phyloP scores from a whole-genome alignment of 2,797 vertebrate species.

The Sorex maritimensis region DNA sequence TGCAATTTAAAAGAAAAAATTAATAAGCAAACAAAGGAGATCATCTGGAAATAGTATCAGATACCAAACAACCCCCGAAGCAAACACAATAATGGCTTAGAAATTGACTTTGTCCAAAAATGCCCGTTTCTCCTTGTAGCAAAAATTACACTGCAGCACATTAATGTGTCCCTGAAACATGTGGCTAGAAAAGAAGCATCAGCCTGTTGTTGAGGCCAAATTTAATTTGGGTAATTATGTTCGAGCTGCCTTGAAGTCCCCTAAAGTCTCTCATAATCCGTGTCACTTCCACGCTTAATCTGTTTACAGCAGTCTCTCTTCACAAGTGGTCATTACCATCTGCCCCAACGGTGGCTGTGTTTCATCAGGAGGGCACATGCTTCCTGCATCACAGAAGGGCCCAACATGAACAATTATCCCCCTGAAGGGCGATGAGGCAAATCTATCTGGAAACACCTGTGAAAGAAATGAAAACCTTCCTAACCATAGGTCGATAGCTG shows the following conservation, averaged over 20 bases:
- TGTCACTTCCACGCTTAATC: slow-evolving; percentile 73
- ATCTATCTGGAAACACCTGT: slow-evolving; percentile 25
- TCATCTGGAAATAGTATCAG: background rate
- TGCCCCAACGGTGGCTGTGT: slow-evolving; percentile 63
- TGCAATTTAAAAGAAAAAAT: background rate
- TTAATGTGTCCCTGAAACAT: slow-evolving; percentile 58
- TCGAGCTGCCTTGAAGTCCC: slow-evolving; percentile 67
- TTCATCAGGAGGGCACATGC: slow-evolving; percentile 42
- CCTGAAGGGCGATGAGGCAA: slow-evolving; percentile 5
- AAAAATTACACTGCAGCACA: slow-evolving; percentile 34
- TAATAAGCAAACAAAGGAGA: background rate
- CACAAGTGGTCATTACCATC: slow-evolving; percentile 75
- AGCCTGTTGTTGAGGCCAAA: slow-evolving; percentile 66
- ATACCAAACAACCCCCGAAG: slow-evolving; percentile 3
- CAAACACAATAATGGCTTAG: slow-evolving; percentile 2
- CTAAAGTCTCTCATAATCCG: slow-evolving; percentile 73
- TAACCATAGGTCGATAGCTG: background rate
- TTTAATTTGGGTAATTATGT: slow-evolving; percentile 79
- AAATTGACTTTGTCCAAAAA: slow-evolving; percentile 44
- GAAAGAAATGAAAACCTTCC: slow-evolving; percentile 38
- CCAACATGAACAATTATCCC: slow-evolving; percentile 13
- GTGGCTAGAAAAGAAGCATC: slow-evolving; percentile 64
- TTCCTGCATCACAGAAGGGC: background rate
- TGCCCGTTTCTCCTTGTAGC: slow-evolving; percentile 26
- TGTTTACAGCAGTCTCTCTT: slow-evolving; percentile 69